phyloP scores from a whole-genome alignment of 2,113 vertebrate species.

The Coregonus clupeaformis region DNA sequence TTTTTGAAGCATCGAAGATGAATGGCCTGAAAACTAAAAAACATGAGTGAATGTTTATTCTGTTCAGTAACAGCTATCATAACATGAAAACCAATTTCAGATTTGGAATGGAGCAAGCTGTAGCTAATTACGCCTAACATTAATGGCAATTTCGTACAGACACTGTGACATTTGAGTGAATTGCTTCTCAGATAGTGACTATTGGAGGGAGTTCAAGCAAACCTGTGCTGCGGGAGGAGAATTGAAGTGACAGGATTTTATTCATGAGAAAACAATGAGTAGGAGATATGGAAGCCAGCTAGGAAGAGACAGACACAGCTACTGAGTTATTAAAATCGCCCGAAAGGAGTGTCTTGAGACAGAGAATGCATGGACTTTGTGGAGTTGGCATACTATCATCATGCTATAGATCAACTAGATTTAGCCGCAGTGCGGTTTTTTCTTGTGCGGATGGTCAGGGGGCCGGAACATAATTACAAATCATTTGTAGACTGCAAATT shows the following conservation, averaged over 20 bases:
- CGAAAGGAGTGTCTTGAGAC: neutral
- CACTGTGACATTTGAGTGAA: neutral
- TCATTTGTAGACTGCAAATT: too few relatives aligned
- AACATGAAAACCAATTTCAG: neutral
- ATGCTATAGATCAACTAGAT: too few relatives aligned
- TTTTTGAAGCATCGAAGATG: too few relatives aligned
- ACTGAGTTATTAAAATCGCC: neutral
- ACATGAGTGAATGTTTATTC: neutral
- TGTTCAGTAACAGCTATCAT: neutral
- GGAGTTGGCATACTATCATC: too few relatives aligned
- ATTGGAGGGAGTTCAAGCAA: neutral
- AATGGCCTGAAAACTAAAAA: neutral
- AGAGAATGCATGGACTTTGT: neutral
- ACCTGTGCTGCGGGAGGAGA: neutral
- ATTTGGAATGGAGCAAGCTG: neutral
- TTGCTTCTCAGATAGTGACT: neutral
- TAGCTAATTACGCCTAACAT: neutral
- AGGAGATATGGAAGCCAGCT: neutral
- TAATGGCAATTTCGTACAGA: neutral
- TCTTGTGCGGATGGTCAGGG: too few relatives aligned
- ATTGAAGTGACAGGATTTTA: slow-evolving; percentile 9
- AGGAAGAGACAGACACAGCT: neutral
- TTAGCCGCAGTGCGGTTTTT: too few relatives aligned
- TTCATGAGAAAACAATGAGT: slow-evolving; percentile 8
- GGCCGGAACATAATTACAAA: too few relatives aligned